Conservation (phyloP, 1,140 invertebrate species). For the Lepidurus arcticus region DNA sequence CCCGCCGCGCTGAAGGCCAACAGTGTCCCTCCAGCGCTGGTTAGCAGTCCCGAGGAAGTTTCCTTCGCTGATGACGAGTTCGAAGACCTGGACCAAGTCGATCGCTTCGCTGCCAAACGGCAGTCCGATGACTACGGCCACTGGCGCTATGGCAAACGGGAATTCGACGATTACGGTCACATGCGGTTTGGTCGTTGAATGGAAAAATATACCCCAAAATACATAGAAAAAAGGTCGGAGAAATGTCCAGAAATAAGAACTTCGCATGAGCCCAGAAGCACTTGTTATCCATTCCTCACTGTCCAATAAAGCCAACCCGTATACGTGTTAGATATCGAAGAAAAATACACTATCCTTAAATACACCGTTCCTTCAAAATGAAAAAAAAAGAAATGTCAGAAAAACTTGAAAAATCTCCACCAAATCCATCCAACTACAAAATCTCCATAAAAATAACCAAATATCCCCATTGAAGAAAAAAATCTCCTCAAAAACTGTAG, state of each 20-base stretch:
- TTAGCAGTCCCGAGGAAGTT: constrained; percentile 37
- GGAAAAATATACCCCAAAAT: background rate
- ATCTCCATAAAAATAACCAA: too few species aligned
- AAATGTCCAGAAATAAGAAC: background rate
- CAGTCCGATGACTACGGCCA: constrained; percentile 59
- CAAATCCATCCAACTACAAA: too few species aligned
- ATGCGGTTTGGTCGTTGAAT: constrained; percentile 54
- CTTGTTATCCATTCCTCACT: constrained; percentile 21
- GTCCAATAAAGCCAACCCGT: constrained; percentile 21
- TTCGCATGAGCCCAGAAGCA: background rate
- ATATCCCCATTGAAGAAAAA: too few species aligned
- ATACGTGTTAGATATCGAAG: background rate
- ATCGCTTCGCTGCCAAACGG: constrained; percentile 43
- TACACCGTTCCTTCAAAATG: background rate
- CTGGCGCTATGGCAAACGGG: constrained; percentile 54
- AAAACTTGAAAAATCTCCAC: background rate
- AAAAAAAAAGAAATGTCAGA: background rate
- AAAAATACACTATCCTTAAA: constrained; percentile 13
- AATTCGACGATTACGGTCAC: constrained; percentile 63
- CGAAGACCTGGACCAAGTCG: constrained; percentile 44
- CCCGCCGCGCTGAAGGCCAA: background rate
- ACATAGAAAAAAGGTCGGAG: background rate
- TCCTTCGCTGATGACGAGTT: constrained; percentile 53
- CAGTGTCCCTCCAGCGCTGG: background rate
- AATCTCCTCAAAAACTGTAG: too few species aligned